Conservation (phyloP, 1,140 invertebrate species). For the Heliconius congener region DNA sequence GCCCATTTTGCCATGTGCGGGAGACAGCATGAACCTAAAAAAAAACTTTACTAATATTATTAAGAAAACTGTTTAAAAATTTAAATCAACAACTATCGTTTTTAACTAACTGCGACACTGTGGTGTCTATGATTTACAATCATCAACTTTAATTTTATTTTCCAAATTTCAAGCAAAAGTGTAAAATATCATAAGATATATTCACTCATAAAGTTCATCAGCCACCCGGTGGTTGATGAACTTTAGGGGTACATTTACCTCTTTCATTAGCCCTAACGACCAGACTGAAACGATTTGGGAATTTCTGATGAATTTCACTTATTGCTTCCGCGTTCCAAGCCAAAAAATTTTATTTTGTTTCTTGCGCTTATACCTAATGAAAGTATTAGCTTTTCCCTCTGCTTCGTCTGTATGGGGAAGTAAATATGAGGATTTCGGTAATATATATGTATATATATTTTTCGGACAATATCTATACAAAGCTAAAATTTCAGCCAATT, state of each 20-base stretch:
- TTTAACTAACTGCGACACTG: no score
- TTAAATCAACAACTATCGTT: no score
- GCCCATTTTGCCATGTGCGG: no score
- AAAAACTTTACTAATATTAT: no score
- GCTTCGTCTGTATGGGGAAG: no score
- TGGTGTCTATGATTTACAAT: background rate
- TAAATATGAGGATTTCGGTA: no score
- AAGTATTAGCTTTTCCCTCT: background rate
- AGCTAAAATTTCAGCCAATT: no score
- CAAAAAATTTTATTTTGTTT: background rate
- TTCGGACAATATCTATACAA: no score
- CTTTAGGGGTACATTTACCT: background rate
- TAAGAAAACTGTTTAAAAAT: no score
- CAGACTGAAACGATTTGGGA: background rate
- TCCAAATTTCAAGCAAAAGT: background rate
- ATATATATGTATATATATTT: no score
- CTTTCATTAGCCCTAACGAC: background rate
- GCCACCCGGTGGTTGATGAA: background rate
- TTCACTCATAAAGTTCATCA: background rate
- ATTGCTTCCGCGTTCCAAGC: background rate
- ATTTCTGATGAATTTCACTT: background rate
- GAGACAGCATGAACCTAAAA: no score
- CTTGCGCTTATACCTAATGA: background rate
- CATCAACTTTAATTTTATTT: background rate
- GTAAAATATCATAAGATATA: background rate